Conservation (phyloP, 2,113 vertebrate species). For the Motacilla alba region DNA sequence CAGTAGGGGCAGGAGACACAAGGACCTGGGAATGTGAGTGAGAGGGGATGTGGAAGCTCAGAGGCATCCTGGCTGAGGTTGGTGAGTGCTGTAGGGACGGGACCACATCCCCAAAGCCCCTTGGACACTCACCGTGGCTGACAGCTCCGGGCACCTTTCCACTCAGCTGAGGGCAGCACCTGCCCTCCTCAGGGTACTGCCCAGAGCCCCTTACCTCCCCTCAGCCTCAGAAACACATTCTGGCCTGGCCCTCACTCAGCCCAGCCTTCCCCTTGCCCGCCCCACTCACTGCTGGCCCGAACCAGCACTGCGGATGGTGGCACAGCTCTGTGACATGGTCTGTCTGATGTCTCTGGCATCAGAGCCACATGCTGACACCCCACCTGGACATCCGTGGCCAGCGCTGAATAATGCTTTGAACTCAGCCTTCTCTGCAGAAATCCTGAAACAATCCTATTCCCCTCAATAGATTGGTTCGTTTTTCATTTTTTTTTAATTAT, state of each 20-base stretch:
- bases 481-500: neutral
- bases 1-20: neutral
- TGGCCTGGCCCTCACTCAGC: neutral
- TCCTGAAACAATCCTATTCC: neutral
- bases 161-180: no score
- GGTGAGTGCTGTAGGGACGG: accelerated
- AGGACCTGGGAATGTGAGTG: neutral
- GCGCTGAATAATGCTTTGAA: neutral
- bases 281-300: accelerated
- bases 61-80: neutral
- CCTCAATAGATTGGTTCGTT: neutral
- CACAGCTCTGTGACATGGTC: neutral
- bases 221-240: neutral
- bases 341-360: neutral
- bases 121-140: neutral
- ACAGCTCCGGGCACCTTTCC: accelerated
- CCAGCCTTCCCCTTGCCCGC: neutral
- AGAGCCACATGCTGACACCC: neutral
- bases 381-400: no score
- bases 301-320: neutral
- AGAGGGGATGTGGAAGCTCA: no score
- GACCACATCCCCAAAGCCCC: neutral
- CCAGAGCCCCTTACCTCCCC: accelerated
- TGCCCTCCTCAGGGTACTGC: neutral
- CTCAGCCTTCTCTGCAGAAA: neutral